Evolutionary conservation across 2,888 invertebrate species (phyloP).

Genomic region (Rhagium mordax): DNA sequence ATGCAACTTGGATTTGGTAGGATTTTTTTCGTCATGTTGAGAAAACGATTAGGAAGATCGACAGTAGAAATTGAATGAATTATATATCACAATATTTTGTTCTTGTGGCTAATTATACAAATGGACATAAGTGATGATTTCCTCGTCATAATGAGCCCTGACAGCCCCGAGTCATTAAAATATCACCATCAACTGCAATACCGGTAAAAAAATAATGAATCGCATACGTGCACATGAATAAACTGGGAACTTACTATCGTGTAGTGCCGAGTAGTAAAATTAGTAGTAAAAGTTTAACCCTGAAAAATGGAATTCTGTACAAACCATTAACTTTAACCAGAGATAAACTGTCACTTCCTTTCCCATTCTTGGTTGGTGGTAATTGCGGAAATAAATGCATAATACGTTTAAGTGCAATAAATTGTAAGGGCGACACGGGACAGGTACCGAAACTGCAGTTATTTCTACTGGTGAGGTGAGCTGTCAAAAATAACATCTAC

Average conservation of each 20-base stretch:
- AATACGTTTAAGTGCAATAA: conserved; percentile 13
- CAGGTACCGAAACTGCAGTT: conserved; percentile 4
- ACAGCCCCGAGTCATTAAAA: background rate
- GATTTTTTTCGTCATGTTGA: too few relatives aligned
- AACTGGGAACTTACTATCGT: background rate
- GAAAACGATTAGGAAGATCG: too few relatives aligned
- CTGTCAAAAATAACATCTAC: background rate
- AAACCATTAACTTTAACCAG: conserved; percentile 27
- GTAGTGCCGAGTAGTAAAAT: conserved; percentile 21
- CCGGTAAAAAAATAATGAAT: conserved; percentile 1
- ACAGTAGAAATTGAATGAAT: too few relatives aligned
- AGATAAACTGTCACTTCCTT: conserved; percentile 21
- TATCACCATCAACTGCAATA: background rate
- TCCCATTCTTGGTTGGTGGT: conserved; percentile 18
- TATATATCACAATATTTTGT: too few relatives aligned
- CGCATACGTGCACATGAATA: background rate
- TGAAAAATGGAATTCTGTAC: conserved; percentile 28
- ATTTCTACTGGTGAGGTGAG: too few relatives aligned
- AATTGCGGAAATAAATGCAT: conserved; percentile 23
- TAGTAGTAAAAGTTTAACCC: conserved; percentile 27
- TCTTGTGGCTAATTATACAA: too few relatives aligned
- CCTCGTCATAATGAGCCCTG: background rate
- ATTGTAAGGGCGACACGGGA: background rate
- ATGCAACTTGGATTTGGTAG: too few relatives aligned
- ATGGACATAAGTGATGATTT: background rate